Evolutionary conservation across 2,113 vertebrate species (phyloP).

Genomic region (Rhodinocichla rosea): DNA sequence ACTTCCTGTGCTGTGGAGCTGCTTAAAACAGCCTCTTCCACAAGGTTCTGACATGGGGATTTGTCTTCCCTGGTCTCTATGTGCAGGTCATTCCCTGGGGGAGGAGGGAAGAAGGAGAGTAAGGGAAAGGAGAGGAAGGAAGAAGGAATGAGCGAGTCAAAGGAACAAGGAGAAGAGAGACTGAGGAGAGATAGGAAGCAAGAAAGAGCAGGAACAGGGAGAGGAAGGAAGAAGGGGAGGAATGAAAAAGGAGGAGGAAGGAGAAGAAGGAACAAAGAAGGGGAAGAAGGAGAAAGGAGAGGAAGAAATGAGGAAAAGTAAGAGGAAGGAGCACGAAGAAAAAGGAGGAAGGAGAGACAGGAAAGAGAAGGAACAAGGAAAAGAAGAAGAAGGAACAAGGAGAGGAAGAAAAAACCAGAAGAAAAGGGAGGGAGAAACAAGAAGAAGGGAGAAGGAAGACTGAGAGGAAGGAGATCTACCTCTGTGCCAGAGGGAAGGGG

Average conservation of each 20-base stretch:
- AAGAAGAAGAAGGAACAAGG: background rate
- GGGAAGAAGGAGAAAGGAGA: background rate
- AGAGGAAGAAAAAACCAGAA: background rate
- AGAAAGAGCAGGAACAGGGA: background rate
- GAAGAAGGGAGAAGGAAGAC: background rate
- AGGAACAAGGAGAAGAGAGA: background rate
- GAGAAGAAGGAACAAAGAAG: background rate
- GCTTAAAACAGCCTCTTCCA: background rate
- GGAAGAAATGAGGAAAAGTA: background rate
- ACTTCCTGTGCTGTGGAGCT: background rate
- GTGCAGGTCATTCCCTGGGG: background rate
- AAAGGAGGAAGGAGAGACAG: background rate
- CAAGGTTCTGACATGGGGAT: accelerated
- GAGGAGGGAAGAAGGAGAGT: background rate
- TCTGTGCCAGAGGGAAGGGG: background rate
- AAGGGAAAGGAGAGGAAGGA: background rate
- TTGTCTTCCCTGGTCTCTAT: background rate
- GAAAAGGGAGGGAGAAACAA: background rate
- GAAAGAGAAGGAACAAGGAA: background rate
- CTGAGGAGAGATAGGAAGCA: background rate
- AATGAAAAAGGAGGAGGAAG: background rate
- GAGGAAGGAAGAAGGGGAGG: background rate
- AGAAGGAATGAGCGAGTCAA: background rate
- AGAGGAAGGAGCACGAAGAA: background rate
- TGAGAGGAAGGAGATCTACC: background rate